phyloP scores from a whole-genome alignment of 2,797 vertebrate species.

The Vespertilio murinus region DNA sequence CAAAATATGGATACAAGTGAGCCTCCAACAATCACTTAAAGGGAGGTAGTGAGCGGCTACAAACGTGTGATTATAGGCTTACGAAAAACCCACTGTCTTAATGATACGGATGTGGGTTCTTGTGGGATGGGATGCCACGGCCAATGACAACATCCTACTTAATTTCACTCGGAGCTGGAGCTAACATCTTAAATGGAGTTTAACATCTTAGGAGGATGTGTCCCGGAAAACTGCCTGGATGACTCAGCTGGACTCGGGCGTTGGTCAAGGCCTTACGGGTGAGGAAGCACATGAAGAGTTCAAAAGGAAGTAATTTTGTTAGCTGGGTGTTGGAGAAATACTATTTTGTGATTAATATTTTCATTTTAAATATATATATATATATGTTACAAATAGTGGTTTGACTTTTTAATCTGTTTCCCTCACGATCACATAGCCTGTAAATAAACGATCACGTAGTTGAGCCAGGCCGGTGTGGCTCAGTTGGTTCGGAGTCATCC shows the following conservation, averaged over 20 bases:
- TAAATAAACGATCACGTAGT: no score
- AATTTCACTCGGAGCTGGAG: neutral
- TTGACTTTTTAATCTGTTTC: neutral
- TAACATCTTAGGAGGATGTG: neutral
- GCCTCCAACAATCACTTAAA: conserved; percentile 7
- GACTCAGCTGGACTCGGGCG: neutral
- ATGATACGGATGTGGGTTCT: neutral
- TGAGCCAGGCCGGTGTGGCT: no score
- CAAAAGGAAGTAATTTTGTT: neutral
- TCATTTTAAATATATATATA: neutral
- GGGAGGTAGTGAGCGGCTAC: neutral
- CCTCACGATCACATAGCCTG: neutral
- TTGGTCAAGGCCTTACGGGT: neutral
- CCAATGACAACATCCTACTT: neutral
- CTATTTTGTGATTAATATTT: neutral
- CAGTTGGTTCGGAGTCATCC: no score
- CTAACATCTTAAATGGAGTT: neutral
- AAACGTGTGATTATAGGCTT: neutral
- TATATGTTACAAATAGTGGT: neutral
- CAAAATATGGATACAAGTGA: neutral
- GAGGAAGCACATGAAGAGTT: neutral
- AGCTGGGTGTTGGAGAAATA: neutral
- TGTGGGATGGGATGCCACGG: neutral
- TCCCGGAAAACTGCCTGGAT: neutral
- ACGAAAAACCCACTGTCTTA: neutral